phyloP scores from a whole-genome alignment of 2,888 invertebrate species.

The Panzeria rudis region DNA sequence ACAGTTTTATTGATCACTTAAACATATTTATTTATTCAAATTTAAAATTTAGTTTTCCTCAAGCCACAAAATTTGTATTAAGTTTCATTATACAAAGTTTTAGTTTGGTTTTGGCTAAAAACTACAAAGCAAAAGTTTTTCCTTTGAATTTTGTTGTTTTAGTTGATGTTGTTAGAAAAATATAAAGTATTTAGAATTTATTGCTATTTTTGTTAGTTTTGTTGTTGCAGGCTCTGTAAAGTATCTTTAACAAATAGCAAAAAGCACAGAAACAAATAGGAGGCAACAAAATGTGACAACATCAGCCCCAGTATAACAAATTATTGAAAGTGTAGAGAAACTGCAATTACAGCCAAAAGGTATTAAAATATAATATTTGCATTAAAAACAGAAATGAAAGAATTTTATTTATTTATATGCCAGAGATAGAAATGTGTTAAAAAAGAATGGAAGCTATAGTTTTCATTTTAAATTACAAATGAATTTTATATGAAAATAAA shows the following conservation, averaged over 20 bases:
- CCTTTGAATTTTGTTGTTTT: not conserved
- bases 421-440: not conserved
- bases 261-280: too few species aligned
- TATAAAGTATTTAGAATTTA: not conserved
- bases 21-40: not conserved
- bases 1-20: too few species aligned
- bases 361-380: not conserved
- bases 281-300: not conserved
- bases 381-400: not conserved
- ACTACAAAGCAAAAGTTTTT: conserved; percentile 7
- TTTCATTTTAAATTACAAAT: not conserved
- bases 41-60: not conserved
- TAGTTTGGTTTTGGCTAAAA: not conserved
- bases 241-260: not conserved
- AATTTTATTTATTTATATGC: not conserved
- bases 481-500: not conserved
- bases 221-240: not conserved
- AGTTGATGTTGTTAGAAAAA: too few species aligned
- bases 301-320: too few species aligned
- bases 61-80: not conserved
- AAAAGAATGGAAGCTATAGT: not conserved
- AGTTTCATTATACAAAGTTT: not conserved
- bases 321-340: not conserved
- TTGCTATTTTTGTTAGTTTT: conserved; percentile 1
- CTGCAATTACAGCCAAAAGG: not conserved